A percentile compares a stretch with the other conserved stretches of the same genome.
phyloP scores from a whole-genome alignment of 2,888 invertebrate genomes.

The Glyphotaelius pellucidus region DNA sequence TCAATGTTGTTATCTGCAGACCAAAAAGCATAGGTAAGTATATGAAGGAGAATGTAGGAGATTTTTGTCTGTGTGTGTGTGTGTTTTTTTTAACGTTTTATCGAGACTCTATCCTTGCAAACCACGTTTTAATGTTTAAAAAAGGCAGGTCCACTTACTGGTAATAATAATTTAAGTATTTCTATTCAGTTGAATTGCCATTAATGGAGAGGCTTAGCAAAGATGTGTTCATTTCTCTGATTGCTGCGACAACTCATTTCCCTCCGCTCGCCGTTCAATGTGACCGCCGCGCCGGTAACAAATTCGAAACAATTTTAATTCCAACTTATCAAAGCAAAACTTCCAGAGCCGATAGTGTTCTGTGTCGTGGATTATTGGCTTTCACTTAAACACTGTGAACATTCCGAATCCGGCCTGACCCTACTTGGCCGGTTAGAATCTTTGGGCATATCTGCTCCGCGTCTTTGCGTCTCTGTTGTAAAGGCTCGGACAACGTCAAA shows the following conservation, averaged over 20 bases:
- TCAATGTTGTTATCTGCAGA: too few species aligned
- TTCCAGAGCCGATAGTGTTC: neutral
- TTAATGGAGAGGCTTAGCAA: neutral
- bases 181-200: neutral
- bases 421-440: conserved; percentile 23
- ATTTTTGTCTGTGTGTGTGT: too few species aligned
- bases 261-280: neutral
- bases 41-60: too few species aligned
- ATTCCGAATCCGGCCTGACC: conserved; percentile 25
- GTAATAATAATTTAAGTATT: neutral
- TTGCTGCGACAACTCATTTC: neutral
- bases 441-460: conserved; percentile 32
- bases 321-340: conserved; percentile 22
- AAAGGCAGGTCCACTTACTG: too few species aligned
- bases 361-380: conserved; percentile 24
- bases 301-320: conserved; percentile 19
- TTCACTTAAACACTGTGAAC: conserved; percentile 11
- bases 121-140: too few species aligned
- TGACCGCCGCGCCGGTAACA: neutral
- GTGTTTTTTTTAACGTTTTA: too few species aligned
- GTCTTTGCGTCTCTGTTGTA: conserved; percentile 38
- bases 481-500: conserved; percentile 38
- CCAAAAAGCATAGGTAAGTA: too few species aligned
- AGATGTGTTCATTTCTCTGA: neutral
- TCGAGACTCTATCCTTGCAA: too few species aligned